A percentile compares a stretch with the other conserved stretches of the same genome.
Conservation (phyloP, 2,113 vertebrate genomes). For the Gasterosteus nipponicus region DNA sequence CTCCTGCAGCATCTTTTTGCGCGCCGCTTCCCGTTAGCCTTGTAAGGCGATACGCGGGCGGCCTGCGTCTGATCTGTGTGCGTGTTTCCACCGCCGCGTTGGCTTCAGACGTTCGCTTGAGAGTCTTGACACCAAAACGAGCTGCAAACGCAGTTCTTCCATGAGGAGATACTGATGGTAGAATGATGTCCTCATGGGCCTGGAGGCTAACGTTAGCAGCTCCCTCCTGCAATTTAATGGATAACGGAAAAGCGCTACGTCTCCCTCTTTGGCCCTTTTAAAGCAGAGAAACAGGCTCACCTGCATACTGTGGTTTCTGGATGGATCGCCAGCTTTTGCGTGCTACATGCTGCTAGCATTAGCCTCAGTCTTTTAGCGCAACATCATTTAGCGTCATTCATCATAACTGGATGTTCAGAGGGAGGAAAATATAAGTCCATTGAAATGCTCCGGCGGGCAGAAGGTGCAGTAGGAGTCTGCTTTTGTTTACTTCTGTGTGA, state of each 20-base stretch:
- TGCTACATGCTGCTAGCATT: no score
- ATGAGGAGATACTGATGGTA: not conserved
- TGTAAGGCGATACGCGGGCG: conserved; percentile 33
- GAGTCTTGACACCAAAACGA: not conserved
- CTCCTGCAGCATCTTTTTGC: conserved; percentile 36
- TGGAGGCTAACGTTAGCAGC: not conserved
- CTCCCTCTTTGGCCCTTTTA: not conserved
- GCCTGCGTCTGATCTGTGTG: conserved; percentile 23
- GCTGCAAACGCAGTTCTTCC: not conserved
- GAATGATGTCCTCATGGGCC: not conserved
- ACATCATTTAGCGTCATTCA: no score
- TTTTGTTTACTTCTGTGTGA: not conserved
- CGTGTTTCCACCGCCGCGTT: conserved; percentile 10
- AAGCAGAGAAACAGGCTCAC: no score
- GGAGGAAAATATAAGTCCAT: not conserved
- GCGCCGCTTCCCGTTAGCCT: conserved; percentile 18
- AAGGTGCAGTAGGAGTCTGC: not conserved
- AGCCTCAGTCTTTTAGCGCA: no score
- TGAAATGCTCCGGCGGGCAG: not conserved
- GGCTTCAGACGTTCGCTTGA: not conserved
- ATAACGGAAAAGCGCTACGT: not conserved
- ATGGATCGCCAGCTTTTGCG: no score
- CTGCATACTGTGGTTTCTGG: not conserved
- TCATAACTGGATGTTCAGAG: no score
- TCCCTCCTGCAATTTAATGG: not conserved